Evolutionary conservation across 2,797 vertebrate genomes (phyloP).

Genomic region (Danio kyathit): DNA sequence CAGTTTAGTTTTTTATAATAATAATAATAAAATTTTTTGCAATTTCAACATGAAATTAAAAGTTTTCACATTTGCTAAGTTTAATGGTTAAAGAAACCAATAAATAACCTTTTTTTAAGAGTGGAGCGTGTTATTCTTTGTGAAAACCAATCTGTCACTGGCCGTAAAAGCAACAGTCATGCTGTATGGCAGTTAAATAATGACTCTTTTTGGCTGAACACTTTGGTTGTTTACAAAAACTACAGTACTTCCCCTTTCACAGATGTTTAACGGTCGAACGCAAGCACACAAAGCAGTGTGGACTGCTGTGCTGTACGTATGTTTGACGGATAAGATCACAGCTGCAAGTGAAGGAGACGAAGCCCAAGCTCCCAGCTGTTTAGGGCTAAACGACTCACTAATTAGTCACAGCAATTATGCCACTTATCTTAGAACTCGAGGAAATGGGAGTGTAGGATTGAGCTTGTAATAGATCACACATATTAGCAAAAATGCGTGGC

Average conservation of each 20-base stretch:
- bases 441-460: constrained; percentile 36
- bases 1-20: too few species aligned
- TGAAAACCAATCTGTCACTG: not conserved
- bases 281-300: not conserved
- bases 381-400: constrained; percentile 39
- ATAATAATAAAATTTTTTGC: too few species aligned
- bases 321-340: constrained; percentile 37
- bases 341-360: constrained; percentile 33
- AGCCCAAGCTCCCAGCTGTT: constrained; percentile 46
- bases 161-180: not conserved
- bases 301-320: not conserved
- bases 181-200: constrained; percentile 1
- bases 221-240: not conserved
- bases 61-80: too few species aligned
- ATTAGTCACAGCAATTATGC: constrained; percentile 54
- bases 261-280: not conserved
- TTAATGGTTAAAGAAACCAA: too few species aligned
- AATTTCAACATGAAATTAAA: too few species aligned
- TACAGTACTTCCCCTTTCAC: constrained; percentile 5
- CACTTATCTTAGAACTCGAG: constrained; percentile 49
- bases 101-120: too few species aligned
- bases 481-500: constrained; percentile 1
- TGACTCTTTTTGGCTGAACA: constrained; percentile 8
- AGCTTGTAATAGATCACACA: constrained; percentile 40
- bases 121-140: not conserved